Evolutionary conservation across 2,888 invertebrate species (phyloP), one percentile per base, ranked within the genome.

Genomic region (Ditula angustiorana): DNA sequence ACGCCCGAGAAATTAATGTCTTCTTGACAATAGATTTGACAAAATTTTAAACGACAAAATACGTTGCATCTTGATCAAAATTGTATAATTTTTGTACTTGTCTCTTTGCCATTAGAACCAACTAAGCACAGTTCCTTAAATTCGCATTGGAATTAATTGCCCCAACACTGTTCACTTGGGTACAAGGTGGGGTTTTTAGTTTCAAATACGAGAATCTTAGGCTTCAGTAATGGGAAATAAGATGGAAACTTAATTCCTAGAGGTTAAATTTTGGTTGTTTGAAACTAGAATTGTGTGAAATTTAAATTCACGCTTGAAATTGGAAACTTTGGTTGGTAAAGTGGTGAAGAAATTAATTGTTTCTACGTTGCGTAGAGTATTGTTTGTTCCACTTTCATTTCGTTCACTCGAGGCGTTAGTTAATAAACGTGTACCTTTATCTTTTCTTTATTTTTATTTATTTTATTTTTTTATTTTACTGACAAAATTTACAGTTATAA

Each of bases 321-420:
- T 19, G 16, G 19, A 41, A 41, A 41, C 41, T 41, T 41, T n/a
- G 35, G 35, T 2, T 35, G 35, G 37, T n/a, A n/a, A 4, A 41
- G 19, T 41, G n/a, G n/a, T n/a, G n/a, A 37, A 37, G 41, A 37
- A 19, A 41, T 10, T 41, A 41, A 41, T 41, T 41, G 41, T 41
- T 41, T 41, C 41, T 19, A 19, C 41, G 19, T 5, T 19, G 19
- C 10, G 41, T 19, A 19, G 41, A 41, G 19, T n/a, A n/a, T 10
- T 19, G 19, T 41, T 19, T 41, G 41, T 10, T 19, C 19, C 19
- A 19, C 41, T 41, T 41, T 19, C 2, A 41, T 41, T 41, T 41
- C 41, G 19, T 41, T n/a, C n/a, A 5, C 19, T 16, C 8, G 1
- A 10, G 19, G 41, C 3, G 41, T 19, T 2, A 19, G 19, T 19